phyloP scores from a whole-genome alignment of 2,797 vertebrate genomes.

The Microctenopoma lineatum region DNA sequence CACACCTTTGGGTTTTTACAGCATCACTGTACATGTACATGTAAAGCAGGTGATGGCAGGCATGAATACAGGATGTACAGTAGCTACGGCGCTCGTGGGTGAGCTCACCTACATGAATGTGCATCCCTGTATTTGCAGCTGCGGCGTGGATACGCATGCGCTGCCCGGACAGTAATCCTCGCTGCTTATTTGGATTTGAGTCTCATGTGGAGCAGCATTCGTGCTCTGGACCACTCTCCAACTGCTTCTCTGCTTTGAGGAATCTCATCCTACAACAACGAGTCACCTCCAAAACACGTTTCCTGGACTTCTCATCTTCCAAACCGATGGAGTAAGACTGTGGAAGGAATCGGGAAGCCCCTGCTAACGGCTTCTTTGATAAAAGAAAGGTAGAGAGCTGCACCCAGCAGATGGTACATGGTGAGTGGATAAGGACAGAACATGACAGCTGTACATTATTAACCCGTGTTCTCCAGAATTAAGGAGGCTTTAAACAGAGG shows the following conservation, averaged over 20 bases:
- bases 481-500: slow-evolving; percentile 43
- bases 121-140: slow-evolving; percentile 24
- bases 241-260: slow-evolving; percentile 22
- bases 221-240: slow-evolving; percentile 9
- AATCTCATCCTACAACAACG: slow-evolving; percentile 1
- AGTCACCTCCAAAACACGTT: slow-evolving; percentile 30
- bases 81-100: neutral
- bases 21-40: slow-evolving; percentile 7
- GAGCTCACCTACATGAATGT: neutral
- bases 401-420: slow-evolving; percentile 77
- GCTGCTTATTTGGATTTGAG: slow-evolving; percentile 46
- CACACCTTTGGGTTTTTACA: slow-evolving; percentile 27
- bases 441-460: slow-evolving; percentile 57
- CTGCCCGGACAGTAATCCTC: slow-evolving; percentile 31
- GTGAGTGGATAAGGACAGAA: slow-evolving; percentile 70
- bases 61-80: slow-evolving; percentile 6
- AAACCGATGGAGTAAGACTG: slow-evolving; percentile 42
- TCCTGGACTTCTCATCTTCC: slow-evolving; percentile 44
- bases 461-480: slow-evolving; percentile 40
- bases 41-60: slow-evolving; percentile 41
- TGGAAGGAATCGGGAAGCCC: slow-evolving; percentile 68
- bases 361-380: slow-evolving; percentile 70
- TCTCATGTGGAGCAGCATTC: slow-evolving; percentile 32
- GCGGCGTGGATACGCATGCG: slow-evolving; percentile 51
- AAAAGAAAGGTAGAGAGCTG: slow-evolving; percentile 68